These are phyloP conservation scores for Macroglossus sobrinus DNA, from an alignment of 2,113 vertebrate genomes.

Conservation along the genomic window DNA sequence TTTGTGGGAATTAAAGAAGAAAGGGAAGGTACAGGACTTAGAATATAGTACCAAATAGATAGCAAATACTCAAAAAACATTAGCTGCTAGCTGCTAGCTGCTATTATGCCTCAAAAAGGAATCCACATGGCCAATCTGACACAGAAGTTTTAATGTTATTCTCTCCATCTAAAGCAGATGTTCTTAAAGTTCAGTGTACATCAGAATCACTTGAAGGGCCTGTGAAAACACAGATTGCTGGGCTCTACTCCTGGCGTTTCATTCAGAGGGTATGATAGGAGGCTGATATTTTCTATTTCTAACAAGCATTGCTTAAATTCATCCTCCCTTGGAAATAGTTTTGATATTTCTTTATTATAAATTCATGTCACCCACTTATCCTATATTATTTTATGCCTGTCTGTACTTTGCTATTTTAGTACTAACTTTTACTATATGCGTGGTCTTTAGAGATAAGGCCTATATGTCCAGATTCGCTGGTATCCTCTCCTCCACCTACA, in stretches of 20 bases:
- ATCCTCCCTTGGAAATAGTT: neutral
- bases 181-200: neutral
- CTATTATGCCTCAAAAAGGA: neutral
- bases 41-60: neutral
- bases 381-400: neutral
- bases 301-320: neutral
- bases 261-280: neutral
- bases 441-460: neutral
- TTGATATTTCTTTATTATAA: neutral
- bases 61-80: neutral
- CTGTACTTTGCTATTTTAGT: neutral
- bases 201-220: neutral
- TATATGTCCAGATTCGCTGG: neutral
- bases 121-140: neutral
- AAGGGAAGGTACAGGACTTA: neutral
- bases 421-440: neutral
- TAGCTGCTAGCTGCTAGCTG: neutral
- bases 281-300: neutral
- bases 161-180: neutral
- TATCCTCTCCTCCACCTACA: neutral
- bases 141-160: neutral
- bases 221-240: neutral
- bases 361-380: neutral
- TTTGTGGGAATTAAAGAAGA: neutral
- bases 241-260: fast-evolving